These are phyloP conservation scores for Terebella lapidaria DNA, from an alignment of 2,888 invertebrate species.

Conservation along the genomic window DNA sequence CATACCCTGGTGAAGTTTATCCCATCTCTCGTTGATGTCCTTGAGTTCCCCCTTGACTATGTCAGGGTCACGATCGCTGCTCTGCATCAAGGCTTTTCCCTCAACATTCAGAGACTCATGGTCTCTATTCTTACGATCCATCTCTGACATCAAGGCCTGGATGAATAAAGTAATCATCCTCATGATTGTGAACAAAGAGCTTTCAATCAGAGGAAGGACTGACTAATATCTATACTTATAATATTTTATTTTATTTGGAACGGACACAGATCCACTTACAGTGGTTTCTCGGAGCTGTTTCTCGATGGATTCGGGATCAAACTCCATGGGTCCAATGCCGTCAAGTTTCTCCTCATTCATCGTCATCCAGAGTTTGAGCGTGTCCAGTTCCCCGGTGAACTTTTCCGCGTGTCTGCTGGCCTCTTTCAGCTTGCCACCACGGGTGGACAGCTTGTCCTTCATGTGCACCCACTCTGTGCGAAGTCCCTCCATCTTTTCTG, in stretches of 20 bases:
- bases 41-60: conserved; percentile 77
- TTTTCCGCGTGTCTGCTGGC: conserved; percentile 63
- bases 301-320: conserved; percentile 73
- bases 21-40: conserved; percentile 82
- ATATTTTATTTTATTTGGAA: no score
- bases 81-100: conserved; percentile 80
- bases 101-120: conserved; percentile 64
- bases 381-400: conserved; percentile 77
- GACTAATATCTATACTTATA: no score
- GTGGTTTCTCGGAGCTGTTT: no score
- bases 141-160: conserved; percentile 76
- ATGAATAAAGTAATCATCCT: no score
- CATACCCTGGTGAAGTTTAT: conserved; percentile 60
- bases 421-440: conserved; percentile 34
- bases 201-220: no score
- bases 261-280: no score
- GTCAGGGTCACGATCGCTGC: conserved; percentile 88
- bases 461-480: conserved; percentile 88
- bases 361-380: conserved; percentile 65
- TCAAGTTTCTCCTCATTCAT: conserved; percentile 80
- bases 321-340: conserved; percentile 66
- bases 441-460: conserved; percentile 78
- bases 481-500: conserved; percentile 77
- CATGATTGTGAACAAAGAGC: no score
- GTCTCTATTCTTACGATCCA: conserved; percentile 89